phyloP scores from a whole-genome alignment of 2,797 vertebrate genomes.

The Gastrophryne carolinensis region DNA sequence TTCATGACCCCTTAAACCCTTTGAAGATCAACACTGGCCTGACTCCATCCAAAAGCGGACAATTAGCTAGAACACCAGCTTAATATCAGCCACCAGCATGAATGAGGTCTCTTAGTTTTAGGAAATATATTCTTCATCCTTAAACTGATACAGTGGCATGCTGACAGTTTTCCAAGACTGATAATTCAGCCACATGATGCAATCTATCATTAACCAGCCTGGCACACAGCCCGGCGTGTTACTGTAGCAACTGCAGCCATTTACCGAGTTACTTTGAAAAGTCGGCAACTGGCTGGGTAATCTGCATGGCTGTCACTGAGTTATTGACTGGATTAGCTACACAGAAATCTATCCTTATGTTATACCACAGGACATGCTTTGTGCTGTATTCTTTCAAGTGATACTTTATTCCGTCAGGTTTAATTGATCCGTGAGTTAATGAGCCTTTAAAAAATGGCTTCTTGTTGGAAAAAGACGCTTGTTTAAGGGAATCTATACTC shows the following conservation, averaged over 20 bases:
- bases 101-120: neutral
- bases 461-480: too few relatives aligned
- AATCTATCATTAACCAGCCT: constrained; percentile 22
- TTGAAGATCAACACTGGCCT: too few relatives aligned
- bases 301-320: neutral
- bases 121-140: neutral
- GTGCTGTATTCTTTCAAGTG: neutral
- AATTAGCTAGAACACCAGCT: too few relatives aligned
- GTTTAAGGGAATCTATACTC: too few relatives aligned
- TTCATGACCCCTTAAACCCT: too few relatives aligned
- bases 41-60: too few relatives aligned
- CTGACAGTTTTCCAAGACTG: constrained; percentile 21
- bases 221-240: constrained; percentile 11
- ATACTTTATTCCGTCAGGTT: neutral
- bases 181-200: constrained; percentile 27
- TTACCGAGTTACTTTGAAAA: constrained; percentile 8
- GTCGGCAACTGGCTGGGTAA: neutral
- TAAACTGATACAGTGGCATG: neutral
- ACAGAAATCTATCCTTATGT: neutral
- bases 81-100: neutral
- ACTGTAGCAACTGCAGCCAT: constrained; percentile 19
- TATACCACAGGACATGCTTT: neutral
- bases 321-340: neutral
- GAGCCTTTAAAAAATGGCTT: too few relatives aligned
- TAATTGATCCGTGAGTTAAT: neutral